Conservation (phyloP, 2,888 invertebrate species). For the Halocaridina rubra region DNA sequence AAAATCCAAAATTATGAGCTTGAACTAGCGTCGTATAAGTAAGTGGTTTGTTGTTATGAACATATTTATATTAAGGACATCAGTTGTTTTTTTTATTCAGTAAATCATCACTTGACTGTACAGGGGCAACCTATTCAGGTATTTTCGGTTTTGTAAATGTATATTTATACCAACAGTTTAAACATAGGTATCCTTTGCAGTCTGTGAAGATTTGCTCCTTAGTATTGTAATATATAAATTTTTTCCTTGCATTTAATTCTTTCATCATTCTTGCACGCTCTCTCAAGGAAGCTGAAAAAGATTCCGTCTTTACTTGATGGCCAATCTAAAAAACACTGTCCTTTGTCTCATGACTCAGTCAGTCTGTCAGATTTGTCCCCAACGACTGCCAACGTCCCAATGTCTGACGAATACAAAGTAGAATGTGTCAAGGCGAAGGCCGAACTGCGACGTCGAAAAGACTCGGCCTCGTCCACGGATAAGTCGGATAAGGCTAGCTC, state of each 20-base stretch:
- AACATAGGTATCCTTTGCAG: too few species aligned
- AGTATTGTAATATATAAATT: too few species aligned
- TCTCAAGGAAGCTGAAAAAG: constrained; percentile 12
- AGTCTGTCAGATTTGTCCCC: constrained; percentile 38
- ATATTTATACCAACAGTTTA: too few species aligned
- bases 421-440: constrained; percentile 42
- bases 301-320: neutral
- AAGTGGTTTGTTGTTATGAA: too few species aligned
- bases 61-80: too few species aligned
- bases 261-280: constrained; percentile 4
- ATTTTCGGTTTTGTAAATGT: too few species aligned
- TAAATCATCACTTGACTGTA: too few species aligned
- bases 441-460: constrained; percentile 12
- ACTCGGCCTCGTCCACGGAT: neutral
- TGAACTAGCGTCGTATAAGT: constrained; percentile 53
- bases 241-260: too few species aligned
- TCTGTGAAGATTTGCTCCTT: too few species aligned
- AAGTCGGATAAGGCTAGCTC: neutral
- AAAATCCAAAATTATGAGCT: constrained; percentile 53
- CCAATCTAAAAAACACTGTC: neutral
- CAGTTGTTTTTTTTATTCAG: too few species aligned
- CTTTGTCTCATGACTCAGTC: neutral
- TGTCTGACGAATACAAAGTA: constrained; percentile 49
- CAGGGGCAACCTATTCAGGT: too few species aligned
- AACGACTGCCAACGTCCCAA: constrained; percentile 41